Base-by-base conservation (phyloP, 2,797 vertebrate genomes). In the Ptychadena robeensis region DNA sequence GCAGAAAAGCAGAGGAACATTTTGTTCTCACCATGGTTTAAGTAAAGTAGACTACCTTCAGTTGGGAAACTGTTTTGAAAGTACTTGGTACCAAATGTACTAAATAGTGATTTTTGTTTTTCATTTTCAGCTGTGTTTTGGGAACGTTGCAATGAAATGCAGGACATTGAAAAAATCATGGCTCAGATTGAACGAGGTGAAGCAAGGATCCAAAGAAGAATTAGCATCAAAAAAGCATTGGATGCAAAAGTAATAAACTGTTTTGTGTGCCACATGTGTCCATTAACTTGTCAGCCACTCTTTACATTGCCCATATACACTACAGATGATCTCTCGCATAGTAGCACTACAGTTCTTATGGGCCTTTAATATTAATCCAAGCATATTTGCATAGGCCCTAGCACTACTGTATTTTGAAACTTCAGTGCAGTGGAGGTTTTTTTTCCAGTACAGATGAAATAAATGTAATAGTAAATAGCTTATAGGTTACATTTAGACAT, bases 131-230 rank as follows among this genome's bases (percentile, higher is more conserved):
- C 94, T 74, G 94, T 96, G 73, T 96, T 96, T 89, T 96, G 95
- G 95, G 95, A 96, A 77, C 94, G 94, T 57, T 96, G 95, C 86
- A 96, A 94, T 89, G 95, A 96, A 81, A 93, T 96, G 2, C 95
- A 96, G 85, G 95, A 96, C 83, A 95, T 96, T 86, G 95, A 96
- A 89, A 95, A 92, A 89, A 96, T 96, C 68, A 96, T 96, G 95
- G 95, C 95, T 82, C 95, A 96, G 9, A 96, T 96, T 85, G 95
- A 96, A 92, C 92, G 95, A 80, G 95, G 95, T 70, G 95, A 96
- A 85, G 94, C 95, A 79, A 93, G 94, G 88, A 96, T 96, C 89
- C 95, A 96, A 1, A 91, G 95, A 73, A 93, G 95, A 64, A 96
- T 96, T 89, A 96, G 95, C 89, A 96, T 96, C 88, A 96, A 96